Evolutionary conservation across 2,113 vertebrate genomes (phyloP).

Genomic region (Sorex araneus): DNA sequence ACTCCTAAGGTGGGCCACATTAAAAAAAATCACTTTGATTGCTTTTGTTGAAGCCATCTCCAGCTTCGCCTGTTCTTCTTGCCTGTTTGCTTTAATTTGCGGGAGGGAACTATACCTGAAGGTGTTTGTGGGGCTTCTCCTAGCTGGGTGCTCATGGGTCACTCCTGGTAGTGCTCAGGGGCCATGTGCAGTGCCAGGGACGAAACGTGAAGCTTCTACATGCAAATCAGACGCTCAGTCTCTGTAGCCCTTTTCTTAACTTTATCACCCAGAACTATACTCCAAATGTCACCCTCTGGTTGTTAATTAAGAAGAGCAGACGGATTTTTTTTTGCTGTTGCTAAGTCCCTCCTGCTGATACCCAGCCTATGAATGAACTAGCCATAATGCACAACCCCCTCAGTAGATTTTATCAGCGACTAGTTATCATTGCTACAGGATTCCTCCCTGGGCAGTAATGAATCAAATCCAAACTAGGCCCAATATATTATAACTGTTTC

Average conservation of each 20-base stretch:
- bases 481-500: background rate
- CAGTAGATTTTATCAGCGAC: conserved; percentile 10
- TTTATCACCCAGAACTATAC: background rate
- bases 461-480: background rate
- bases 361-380: background rate
- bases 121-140: too few relatives aligned
- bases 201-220: too few relatives aligned
- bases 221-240: too few relatives aligned
- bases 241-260: background rate
- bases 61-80: background rate
- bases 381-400: background rate
- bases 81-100: too few relatives aligned
- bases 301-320: background rate
- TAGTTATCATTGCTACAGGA: background rate
- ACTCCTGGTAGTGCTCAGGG: too few relatives aligned
- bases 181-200: too few relatives aligned
- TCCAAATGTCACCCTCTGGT: background rate
- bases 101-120: too few relatives aligned
- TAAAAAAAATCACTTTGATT: background rate
- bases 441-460: conserved; percentile 4
- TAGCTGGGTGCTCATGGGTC: too few relatives aligned
- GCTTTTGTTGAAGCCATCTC: background rate
- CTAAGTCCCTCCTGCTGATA: background rate
- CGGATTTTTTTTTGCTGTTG: background rate
- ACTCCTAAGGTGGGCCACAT: background rate